A percentile compares a stretch with the other conserved stretches of the same genome.
Evolutionary conservation across 2,113 vertebrate genomes (phyloP).

Genomic region (Brachyhypopomus gauderio): DNA sequence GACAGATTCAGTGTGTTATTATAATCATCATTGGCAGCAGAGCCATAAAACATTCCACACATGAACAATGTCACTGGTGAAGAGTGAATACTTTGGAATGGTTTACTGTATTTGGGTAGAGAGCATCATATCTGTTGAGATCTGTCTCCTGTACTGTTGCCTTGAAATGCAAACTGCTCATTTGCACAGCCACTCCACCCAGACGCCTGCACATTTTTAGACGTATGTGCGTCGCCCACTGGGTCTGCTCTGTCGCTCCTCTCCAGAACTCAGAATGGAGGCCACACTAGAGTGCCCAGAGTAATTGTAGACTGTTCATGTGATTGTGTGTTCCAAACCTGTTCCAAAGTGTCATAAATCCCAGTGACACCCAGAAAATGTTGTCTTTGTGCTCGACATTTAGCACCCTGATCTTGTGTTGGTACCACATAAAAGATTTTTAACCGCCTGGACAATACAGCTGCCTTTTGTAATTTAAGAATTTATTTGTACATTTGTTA

Average conservation of each 20-base stretch:
- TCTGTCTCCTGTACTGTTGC: constrained; percentile 24
- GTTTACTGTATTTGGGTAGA: background rate
- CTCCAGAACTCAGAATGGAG: background rate
- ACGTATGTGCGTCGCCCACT: constrained; percentile 10
- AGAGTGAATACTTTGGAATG: constrained; percentile 27
- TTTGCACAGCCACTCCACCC: constrained; percentile 4
- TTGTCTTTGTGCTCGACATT: constrained; percentile 16
- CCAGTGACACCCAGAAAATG: background rate
- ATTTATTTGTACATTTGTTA: constrained; percentile 61
- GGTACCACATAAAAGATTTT: constrained; percentile 43
- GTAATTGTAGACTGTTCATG: constrained; percentile 14
- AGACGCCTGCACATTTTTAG: constrained; percentile 35
- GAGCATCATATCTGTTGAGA: background rate
- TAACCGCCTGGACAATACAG: constrained; percentile 43
- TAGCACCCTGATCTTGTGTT: constrained; percentile 43
- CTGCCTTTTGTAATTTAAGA: constrained; percentile 56
- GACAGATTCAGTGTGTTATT: background rate
- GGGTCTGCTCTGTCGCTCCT: background rate
- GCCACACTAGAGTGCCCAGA: background rate
- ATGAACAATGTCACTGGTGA: background rate
- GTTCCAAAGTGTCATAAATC: constrained; percentile 8
- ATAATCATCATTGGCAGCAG: constrained; percentile 5
- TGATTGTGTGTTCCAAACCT: constrained; percentile 16
- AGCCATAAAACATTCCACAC: background rate
- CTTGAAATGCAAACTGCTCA: constrained; percentile 50